Conservation (phyloP, 2,113 vertebrate species). For the Protobothrops mucrosquamatus region DNA sequence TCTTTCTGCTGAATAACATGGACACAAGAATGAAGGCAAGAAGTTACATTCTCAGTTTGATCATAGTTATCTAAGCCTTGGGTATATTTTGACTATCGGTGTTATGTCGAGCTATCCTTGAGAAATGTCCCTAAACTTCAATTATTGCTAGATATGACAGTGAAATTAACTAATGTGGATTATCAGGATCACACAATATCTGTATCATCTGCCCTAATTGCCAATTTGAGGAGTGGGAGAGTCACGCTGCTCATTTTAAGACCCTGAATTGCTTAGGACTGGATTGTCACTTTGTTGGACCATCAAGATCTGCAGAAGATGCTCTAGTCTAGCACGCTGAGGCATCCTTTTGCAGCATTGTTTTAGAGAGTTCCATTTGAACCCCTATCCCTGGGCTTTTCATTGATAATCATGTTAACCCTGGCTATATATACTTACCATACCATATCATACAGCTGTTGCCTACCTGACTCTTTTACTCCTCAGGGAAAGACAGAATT, state of each 20-base stretch:
- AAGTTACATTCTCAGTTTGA: neutral
- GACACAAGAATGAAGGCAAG: neutral
- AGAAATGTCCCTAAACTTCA: neutral
- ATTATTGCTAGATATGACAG: neutral
- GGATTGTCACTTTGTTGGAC: neutral
- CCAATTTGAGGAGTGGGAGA: neutral
- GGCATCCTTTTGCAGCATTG: too few relatives aligned
- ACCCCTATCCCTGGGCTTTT: neutral
- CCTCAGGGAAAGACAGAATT: neutral
- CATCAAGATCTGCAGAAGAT: neutral
- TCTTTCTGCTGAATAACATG: neutral
- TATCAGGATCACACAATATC: neutral
- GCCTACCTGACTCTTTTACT: neutral
- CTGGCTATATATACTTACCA: neutral
- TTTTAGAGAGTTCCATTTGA: neutral
- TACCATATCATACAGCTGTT: neutral
- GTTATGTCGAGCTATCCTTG: neutral
- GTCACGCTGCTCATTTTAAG: neutral
- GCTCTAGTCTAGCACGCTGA: neutral
- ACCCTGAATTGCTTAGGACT: neutral
- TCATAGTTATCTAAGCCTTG: neutral
- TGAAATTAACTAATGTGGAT: neutral
- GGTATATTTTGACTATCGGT: neutral
- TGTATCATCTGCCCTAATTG: neutral
- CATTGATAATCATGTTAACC: neutral